Conservation (phyloP, 2,797 vertebrate genomes). For the Lagorchestes hirsutus region DNA sequence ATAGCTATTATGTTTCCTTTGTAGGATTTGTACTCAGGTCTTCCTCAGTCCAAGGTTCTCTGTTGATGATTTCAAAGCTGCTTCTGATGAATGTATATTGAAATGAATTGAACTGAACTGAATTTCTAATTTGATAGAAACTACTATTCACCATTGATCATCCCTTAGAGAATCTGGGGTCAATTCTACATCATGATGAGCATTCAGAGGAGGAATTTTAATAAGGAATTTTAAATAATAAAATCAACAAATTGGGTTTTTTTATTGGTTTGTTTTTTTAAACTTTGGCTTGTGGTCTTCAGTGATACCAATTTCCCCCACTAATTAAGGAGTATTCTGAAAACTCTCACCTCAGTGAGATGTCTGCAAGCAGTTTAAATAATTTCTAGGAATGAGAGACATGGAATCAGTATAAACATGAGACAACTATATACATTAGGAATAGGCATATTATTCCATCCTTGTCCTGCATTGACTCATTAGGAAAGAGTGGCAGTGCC, state of each 20-base stretch:
- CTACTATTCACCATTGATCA: not conserved
- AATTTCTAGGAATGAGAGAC: not conserved
- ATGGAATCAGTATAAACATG: accelerated
- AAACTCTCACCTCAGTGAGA: not conserved
- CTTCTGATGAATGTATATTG: not conserved
- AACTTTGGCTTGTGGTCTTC: not conserved
- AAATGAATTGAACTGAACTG: not conserved
- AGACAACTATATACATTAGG: accelerated
- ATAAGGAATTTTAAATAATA: not conserved
- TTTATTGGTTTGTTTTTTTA: not conserved
- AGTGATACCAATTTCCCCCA: not conserved
- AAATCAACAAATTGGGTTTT: not conserved
- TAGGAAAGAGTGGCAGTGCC: not conserved
- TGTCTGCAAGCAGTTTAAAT: not conserved
- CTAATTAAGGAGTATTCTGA: not conserved
- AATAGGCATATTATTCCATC: not conserved
- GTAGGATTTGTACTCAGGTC: not conserved
- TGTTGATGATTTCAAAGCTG: not conserved
- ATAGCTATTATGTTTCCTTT: not conserved
- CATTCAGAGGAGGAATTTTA: not conserved
- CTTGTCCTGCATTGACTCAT: not conserved
- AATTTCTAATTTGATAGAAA: not conserved
- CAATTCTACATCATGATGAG: not conserved
- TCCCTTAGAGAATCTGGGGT: not conserved
- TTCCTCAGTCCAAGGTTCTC: not conserved